These are phyloP conservation scores for Thoracochromis brauschi DNA, from an alignment of 2,113 vertebrate species.

Conservation along the genomic window DNA sequence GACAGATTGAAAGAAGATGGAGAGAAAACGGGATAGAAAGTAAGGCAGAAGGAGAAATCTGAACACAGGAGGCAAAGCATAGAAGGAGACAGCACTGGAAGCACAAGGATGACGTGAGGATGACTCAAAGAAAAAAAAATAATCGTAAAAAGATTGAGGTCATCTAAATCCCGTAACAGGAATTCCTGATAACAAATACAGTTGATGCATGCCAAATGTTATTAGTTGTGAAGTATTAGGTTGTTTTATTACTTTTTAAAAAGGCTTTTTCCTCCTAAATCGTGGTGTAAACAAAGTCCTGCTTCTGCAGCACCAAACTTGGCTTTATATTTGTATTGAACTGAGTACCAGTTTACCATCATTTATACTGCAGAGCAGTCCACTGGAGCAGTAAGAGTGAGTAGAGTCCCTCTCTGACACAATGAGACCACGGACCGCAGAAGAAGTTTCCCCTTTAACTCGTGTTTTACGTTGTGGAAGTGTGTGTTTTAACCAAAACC, in stretches of 20 bases:
- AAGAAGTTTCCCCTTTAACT: background rate
- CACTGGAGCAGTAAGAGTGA: background rate
- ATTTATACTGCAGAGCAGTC: background rate
- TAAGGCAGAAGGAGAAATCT: background rate
- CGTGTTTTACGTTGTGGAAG: background rate
- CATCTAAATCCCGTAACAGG: background rate
- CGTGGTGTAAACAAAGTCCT: background rate
- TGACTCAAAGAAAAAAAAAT: background rate
- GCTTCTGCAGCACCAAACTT: background rate
- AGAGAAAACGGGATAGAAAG: background rate
- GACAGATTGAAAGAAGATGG: background rate
- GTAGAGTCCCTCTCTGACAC: background rate
- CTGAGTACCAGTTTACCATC: background rate
- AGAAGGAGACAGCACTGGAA: background rate
- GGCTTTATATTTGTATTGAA: background rate
- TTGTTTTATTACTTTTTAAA: background rate
- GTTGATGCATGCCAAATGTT: background rate
- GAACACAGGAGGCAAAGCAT: background rate
- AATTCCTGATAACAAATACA: background rate
- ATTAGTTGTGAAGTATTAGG: background rate
- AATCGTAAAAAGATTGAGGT: background rate
- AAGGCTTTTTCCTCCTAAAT: background rate
- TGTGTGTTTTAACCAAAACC: background rate
- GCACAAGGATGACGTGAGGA: background rate
- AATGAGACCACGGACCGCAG: background rate